phyloP scores from a whole-genome alignment of 1,140 invertebrate genomes.

The Conus betulinus region DNA sequence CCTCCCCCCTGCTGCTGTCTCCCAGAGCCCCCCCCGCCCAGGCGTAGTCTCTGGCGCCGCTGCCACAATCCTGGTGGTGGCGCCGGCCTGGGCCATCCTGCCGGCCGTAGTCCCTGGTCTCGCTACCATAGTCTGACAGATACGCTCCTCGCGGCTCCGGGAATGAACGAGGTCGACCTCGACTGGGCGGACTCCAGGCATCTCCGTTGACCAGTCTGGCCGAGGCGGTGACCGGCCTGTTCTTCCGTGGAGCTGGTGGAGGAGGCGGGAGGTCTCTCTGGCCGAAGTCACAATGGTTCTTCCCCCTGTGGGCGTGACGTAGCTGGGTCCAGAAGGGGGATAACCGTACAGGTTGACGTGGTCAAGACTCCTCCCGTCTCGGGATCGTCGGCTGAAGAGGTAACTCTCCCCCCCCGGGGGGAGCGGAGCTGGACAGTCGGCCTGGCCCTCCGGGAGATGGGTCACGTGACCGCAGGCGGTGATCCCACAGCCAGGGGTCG shows the following conservation, averaged over 20 bases:
- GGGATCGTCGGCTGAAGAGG: not conserved
- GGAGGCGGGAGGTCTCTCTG: not conserved
- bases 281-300: not conserved
- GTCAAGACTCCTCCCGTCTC: not conserved
- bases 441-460: constrained; percentile 8
- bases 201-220: constrained; percentile 14
- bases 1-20: no score
- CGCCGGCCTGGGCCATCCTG: not conserved
- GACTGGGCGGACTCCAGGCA: not conserved
- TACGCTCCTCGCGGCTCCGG: constrained; percentile 1
- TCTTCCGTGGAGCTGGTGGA: not conserved
- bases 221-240: not conserved
- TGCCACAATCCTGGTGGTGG: not conserved
- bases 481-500: not conserved
- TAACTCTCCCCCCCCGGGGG: not conserved
- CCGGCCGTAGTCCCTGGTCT: not conserved
- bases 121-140: not conserved
- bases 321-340: not conserved
- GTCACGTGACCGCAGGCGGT: not conserved
- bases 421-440: constrained; percentile 23
- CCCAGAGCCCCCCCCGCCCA: no score
- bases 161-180: constrained; percentile 21
- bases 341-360: not conserved
- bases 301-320: not conserved
- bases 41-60: no score